Evolutionary conservation across 2,113 vertebrate species (phyloP).

Genomic region (Channa maculata): DNA sequence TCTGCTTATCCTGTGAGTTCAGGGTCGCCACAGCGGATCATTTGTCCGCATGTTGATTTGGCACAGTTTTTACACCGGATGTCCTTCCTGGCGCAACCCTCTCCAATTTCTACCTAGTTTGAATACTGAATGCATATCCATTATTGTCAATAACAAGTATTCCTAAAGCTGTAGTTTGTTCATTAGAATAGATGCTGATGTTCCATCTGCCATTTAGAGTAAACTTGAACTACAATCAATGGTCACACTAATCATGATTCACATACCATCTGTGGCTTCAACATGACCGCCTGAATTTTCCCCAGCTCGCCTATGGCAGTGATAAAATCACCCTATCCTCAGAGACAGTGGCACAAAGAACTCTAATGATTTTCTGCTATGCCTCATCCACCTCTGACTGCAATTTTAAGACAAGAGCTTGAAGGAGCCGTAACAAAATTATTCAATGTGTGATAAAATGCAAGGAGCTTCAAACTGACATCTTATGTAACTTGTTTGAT

Average conservation of each 20-base stretch:
- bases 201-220: slow-evolving; percentile 42
- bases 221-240: slow-evolving; percentile 46
- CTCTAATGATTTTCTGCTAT: slow-evolving; percentile 41
- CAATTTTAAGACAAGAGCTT: slow-evolving; percentile 32
- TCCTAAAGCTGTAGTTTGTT: slow-evolving; percentile 24
- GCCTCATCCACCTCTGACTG: slow-evolving; percentile 22
- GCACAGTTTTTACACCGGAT: no score
- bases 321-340: slow-evolving; percentile 45
- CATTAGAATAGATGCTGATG: slow-evolving; percentile 42
- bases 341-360: slow-evolving; percentile 41
- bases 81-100: no score
- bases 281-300: slow-evolving; percentile 29
- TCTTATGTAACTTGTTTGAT: slow-evolving; percentile 26
- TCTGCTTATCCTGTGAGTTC: no score
- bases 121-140: neutral
- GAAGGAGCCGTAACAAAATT: slow-evolving; percentile 31
- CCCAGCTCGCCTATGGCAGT: slow-evolving; percentile 13
- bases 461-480: slow-evolving; percentile 6
- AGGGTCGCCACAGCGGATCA: no score
- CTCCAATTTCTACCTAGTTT: no score
- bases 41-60: no score
- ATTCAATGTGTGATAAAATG: slow-evolving; percentile 22
- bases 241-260: slow-evolving; percentile 40
- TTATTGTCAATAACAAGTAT: slow-evolving; percentile 41
- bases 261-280: slow-evolving; percentile 48